Evolutionary conservation across 2,113 vertebrate genomes (phyloP), one percentile per base, ranked within the genome.

Genomic region (Heliornis fulica): DNA sequence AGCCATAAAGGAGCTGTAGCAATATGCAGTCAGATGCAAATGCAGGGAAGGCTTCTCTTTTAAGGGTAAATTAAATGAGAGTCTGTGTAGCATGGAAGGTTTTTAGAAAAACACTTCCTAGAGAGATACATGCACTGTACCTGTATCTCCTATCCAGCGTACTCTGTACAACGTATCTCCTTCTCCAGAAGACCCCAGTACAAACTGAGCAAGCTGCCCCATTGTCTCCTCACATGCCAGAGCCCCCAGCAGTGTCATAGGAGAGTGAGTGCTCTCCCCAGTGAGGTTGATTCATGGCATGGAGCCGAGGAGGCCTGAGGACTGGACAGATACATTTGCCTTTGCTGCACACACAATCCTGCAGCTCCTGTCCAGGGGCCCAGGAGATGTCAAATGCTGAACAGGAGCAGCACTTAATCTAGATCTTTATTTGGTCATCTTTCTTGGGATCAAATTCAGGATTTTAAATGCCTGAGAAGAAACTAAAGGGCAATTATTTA

Each of bases 301-400:
- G 3, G 41, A 61, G 32, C 46, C 6, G 1, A 8, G 48, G 18
- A 51, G 9, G 2, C 15, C 2, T 1, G 4, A 48, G 46, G 21
- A 26, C 21, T 63, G 48, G 31, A 17, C 23, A n/a, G 53, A 72
- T 5, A 31, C 26, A 5, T 41, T 34, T 28, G 28, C 14, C 50
- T 22, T 9, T 1, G 0, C 34, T 38, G 14, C 2, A 12, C 0
- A 0, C 29, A 43, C 1, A 7, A 1, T 32, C 38, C 34, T 80
- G 71, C 17, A 75, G 36, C 7, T 48, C 32, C 59, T 38, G 9
- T 12, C 28, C 40, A 46, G 65, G 34, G 70, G 45, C 34, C 32
- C 22, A 36, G 36, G 51, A 83, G 9, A n/a, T 16, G 21, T 15
- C 59, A 54, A 70, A 38, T 4, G 2, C 41, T 48, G 45, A 53